Evolutionary conservation across 2,888 invertebrate genomes (phyloP).

Genomic region (Drosophila buzzatii): DNA sequence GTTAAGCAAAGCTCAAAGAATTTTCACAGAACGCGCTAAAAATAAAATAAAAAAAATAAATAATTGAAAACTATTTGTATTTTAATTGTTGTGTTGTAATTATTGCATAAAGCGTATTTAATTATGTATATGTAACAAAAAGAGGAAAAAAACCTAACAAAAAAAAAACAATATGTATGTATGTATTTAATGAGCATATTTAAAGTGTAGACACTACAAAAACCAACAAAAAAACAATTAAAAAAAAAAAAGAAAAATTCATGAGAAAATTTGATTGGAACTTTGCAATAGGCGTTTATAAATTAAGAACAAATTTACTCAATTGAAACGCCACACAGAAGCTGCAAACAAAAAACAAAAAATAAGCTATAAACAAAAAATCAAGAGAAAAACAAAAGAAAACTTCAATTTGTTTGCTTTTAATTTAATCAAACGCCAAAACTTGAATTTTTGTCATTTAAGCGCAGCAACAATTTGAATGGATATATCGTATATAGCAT

Average conservation of each 20-base stretch:
- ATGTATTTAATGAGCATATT: conserved; percentile 59
- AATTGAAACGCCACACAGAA: conserved; percentile 63
- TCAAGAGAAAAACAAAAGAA: conserved; percentile 29
- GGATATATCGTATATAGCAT: conserved; percentile 46
- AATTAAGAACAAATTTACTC: conserved; percentile 47
- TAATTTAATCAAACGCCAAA: conserved; percentile 61
- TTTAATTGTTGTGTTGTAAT: conserved; percentile 82
- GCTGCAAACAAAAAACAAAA: conserved; percentile 52
- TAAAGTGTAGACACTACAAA: conserved; percentile 68
- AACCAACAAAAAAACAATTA: conserved; percentile 28
- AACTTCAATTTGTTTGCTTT: conserved; percentile 54
- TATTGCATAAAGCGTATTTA: conserved; percentile 75
- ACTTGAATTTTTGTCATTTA: conserved; percentile 52
- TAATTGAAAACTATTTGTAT: conserved; percentile 68
- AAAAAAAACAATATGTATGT: conserved; percentile 52
- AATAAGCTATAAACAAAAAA: conserved; percentile 19
- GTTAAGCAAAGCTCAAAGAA: conserved; percentile 72
- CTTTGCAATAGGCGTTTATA: conserved; percentile 54
- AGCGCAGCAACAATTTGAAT: conserved; percentile 48
- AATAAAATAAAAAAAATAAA: conserved; percentile 38
- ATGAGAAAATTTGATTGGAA: conserved; percentile 50
- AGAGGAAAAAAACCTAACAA: conserved; percentile 42
- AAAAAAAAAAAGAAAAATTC: conserved; percentile 20
- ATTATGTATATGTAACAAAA: conserved; percentile 77
- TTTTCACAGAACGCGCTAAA: conserved; percentile 36